phyloP scores from a whole-genome alignment of 2,113 vertebrate genomes.

The cattle (Bos taurus) region ARS-UCD2.0 NC_037328.1:32433001-32433500 shows the following conservation, averaged over 20 bases:
- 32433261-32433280: background rate
- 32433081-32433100: background rate
- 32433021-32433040: background rate
- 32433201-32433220: background rate
- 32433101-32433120: background rate
- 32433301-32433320: background rate
- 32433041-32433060: background rate
- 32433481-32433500: background rate
- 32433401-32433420: background rate
- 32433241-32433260: background rate
- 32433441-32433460: background rate
- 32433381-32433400: background rate
- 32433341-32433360: background rate
- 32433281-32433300: background rate
- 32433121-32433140: background rate
- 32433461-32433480: background rate
- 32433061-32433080: background rate
- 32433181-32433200: background rate
- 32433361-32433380: background rate
- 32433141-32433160: background rate
- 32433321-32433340: background rate
- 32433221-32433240: background rate
- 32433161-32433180: background rate
- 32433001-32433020: background rate
- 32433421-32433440: background rate